Evolutionary conservation across 2,113 vertebrate species (phyloP).

Genomic region (Sinocyclocheilus anophthalmus): DNA sequence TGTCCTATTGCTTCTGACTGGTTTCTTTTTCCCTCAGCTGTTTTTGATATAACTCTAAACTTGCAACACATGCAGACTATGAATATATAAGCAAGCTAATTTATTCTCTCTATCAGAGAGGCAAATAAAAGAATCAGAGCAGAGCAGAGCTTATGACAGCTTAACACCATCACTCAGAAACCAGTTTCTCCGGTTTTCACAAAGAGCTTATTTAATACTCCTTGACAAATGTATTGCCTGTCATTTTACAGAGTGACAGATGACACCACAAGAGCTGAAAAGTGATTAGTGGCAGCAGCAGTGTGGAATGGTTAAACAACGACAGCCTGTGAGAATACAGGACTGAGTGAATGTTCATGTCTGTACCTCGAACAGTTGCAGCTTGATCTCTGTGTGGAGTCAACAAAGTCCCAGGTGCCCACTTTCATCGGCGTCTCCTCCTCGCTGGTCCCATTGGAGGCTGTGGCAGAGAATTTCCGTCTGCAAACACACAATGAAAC

Average conservation of each 20-base stretch:
- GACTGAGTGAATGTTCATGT: too few relatives aligned
- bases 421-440: too few relatives aligned
- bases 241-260: constrained; percentile 25
- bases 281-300: background rate
- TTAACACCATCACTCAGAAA: background rate
- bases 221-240: constrained; percentile 7
- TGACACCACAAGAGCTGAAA: constrained; percentile 16
- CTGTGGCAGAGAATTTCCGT: too few relatives aligned
- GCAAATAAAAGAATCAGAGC: background rate
- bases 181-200: background rate
- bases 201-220: constrained; percentile 24
- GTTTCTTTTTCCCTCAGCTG: background rate
- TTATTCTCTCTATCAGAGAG: background rate
- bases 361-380: too few relatives aligned
- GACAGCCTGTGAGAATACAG: too few relatives aligned
- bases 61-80: background rate
- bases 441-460: too few relatives aligned
- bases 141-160: background rate
- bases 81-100: background rate
- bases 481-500: too few relatives aligned
- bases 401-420: too few relatives aligned
- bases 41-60: background rate
- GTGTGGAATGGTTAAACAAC: too few relatives aligned
- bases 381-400: too few relatives aligned
- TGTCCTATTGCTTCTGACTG: background rate